Evolutionary conservation across 2,888 invertebrate species (phyloP).

Genomic region (Brassicogethes aeneus): DNA sequence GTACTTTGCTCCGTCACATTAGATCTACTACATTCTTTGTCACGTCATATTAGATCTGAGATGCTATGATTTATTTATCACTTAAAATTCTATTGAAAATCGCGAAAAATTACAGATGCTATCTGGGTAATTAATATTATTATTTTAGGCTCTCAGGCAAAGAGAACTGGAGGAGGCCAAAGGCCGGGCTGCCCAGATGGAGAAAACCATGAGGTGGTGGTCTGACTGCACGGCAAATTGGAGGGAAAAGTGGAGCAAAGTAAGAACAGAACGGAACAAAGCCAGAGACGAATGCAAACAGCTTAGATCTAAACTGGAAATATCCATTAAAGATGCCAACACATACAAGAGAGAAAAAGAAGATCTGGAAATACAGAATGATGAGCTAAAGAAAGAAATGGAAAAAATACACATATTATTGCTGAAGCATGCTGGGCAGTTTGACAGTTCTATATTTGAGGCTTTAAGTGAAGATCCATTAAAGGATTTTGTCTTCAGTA

Average conservation of each 20-base stretch:
- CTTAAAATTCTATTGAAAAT: no score
- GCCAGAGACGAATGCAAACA: conserved; percentile 85
- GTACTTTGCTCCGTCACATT: no score
- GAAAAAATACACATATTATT: conserved; percentile 64
- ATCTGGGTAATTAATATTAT: no score
- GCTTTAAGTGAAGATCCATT: conserved; percentile 43
- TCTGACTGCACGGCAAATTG: conserved; percentile 96
- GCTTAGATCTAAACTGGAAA: conserved; percentile 70
- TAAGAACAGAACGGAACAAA: conserved; percentile 86
- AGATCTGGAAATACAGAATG: conserved; percentile 67
- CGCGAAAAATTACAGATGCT: no score
- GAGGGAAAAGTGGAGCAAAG: conserved; percentile 94
- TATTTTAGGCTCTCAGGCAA: conserved; percentile 54
- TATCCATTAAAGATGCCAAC: conserved; percentile 64
- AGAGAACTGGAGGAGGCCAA: conserved; percentile 90
- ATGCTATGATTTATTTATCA: no score
- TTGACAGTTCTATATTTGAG: conserved; percentile 48
- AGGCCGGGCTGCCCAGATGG: conserved; percentile 95
- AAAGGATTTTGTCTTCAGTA: conserved; percentile 37
- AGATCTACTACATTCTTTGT: no score
- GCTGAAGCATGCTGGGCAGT: conserved; percentile 61
- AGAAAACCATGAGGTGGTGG: conserved; percentile 99
- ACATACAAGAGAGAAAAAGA: conserved; percentile 68
- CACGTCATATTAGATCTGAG: no score
- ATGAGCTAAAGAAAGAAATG: conserved; percentile 69